Base-by-base conservation (phyloP, 2,888 invertebrate species). In the Parelbella ahira region DNA sequence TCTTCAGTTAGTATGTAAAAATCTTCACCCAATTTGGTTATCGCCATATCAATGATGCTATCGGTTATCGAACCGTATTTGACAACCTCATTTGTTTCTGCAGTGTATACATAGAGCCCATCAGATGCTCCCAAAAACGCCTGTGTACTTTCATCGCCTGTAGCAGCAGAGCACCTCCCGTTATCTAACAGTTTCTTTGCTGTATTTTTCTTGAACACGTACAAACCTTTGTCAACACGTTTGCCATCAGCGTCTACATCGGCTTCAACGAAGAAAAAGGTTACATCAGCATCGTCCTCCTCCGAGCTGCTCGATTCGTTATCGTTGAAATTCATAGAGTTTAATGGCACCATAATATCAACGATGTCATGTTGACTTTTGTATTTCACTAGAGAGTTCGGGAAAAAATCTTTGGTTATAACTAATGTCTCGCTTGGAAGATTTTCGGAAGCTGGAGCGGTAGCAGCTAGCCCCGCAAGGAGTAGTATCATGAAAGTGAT, bases 1-100 rank as follows among this genome's bases (percentile, higher is more conserved):
- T 69, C 58, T 13, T 67, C 64, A 2, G 73, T 75, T 0, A 84
- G 28, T 9, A 72, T 65, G 48, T 76, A 84, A 1, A 83, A 54
- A 0, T 41, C 10, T 20, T 73, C 72, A 2, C 47, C 46, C 5
- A 24, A 21, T n/a, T 37, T 41, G 2, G 49, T 47, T 12, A 50
- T 53, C 0, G 39, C 53, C 7, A 63, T 54, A 4, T 48, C 50
- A 13, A 58, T 51, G 2, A 64, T 49, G 30, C 46, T 54, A 4
- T 64, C 61, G 4, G 48, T 39, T 0, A 63, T 29, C 3, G 56
- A 36, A 10, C 64, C 62, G 13, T 54, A 59, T 38, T 60, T 61
- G 1, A 47, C 51, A 3, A 52, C 53, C 2, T 49, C 41, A 2
- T 51, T 37, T 0, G 21, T 24, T 1, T 23, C 23, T 0, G 13